Evolutionary conservation across 2,888 invertebrate genomes (phyloP), one percentile per base, ranked within the genome.

Genomic region (Dolichopus griseipennis): DNA sequence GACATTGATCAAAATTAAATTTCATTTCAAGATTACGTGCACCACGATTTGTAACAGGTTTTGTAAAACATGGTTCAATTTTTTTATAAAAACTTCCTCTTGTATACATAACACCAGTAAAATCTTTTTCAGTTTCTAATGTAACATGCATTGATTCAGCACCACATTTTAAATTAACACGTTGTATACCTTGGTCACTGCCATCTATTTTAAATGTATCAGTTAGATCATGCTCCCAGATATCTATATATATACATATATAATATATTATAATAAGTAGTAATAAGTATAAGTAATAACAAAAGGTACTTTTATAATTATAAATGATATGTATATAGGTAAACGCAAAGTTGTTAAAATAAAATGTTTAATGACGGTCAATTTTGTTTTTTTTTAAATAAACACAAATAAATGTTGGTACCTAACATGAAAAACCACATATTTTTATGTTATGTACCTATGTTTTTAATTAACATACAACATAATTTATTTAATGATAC

Each of bases 41-140:
- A 5, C 78, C 81, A 34, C 76, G 75, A 37, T 78, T 82, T 6
- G 75, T 75, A 27, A 75, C 75, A 1, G 85, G 83, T 72, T 86
- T 84, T 27, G 85, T 76, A 74, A 85, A 87, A 74, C 87, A 87
- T 0, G 85, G 84, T 0, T 81, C 77, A 43, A 83, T 76, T 75
- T 85, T 84, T 64, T 84, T 84, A 72, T 86, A 82, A 75, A 85
- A 87, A 73, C 84, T 86, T 43, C 87, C 87, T 66, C 85, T 81
- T 0, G 87, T 87, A 72, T 87, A 87, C 78, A 87, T 84, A 0
- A 87, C 86, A 0, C 87, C 87, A 1, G 81, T 80, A 73, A 87
- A 87, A 64, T 85, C 84, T 65, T 85, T 82, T 65, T 84, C 83
- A 1, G 84, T 85, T 75, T 82, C 82, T 22, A 84, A 73, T 71